Conservation (phyloP, 2,888 invertebrate genomes). For the Nemapogon koenigi region DNA sequence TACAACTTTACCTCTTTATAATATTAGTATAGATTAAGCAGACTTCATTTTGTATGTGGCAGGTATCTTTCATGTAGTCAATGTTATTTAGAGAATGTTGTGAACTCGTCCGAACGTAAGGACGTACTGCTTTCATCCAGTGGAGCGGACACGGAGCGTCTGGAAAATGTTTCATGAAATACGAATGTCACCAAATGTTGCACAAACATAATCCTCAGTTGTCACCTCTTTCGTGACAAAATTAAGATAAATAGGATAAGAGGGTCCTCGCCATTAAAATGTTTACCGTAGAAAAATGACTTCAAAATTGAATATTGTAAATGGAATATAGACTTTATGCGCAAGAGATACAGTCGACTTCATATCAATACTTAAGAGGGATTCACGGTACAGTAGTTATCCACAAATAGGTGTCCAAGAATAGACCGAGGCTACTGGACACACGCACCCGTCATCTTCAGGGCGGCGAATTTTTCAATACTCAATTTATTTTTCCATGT, state of each 20-base stretch:
- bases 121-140: conserved; percentile 1
- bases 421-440: conserved; percentile 61
- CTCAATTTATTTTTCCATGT: background rate
- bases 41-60: too few relatives aligned
- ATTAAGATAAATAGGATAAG: conserved; percentile 58
- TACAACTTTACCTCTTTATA: too few relatives aligned
- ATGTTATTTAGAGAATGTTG: conserved; percentile 7
- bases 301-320: too few relatives aligned
- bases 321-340: conserved; percentile 33
- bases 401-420: conserved; percentile 61
- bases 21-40: too few relatives aligned
- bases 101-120: conserved; percentile 3
- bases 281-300: conserved; percentile 23
- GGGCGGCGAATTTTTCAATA: conserved; percentile 6
- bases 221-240: conserved; percentile 48
- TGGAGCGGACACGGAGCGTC: background rate
- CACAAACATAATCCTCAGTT: conserved; percentile 35
- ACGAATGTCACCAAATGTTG: conserved; percentile 2
- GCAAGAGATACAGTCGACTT: conserved; percentile 35
- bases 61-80: too few relatives aligned
- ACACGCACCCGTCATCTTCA: conserved; percentile 15
- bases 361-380: conserved; percentile 26
- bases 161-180: conserved; percentile 6
- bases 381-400: conserved; percentile 43
- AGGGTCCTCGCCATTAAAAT: conserved; percentile 46